Percentiles rank a stretch among this genome's conserved stretches.
These are phyloP conservation scores for Mamestra configurata DNA, from an alignment of 1,140 invertebrate genomes.

Conservation along the genomic window DNA sequence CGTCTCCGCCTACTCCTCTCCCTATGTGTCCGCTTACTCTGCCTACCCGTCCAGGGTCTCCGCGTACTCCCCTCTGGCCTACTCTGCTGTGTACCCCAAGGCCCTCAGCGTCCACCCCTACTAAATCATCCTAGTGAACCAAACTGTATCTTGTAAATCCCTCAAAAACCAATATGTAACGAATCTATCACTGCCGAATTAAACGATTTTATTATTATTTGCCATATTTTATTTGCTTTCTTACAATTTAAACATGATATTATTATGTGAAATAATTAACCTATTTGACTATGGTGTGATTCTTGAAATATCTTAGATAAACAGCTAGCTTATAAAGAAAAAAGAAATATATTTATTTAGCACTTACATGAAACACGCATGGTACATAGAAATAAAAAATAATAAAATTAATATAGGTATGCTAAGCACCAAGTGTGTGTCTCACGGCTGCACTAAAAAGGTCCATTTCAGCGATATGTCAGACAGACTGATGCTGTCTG, in stretches of 20 bases:
- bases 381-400: no score
- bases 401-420: no score
- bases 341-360: no score
- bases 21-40: conserved; percentile 63
- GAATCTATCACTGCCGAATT: conserved; percentile 68
- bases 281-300: not conserved
- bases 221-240: not conserved
- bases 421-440: no score
- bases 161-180: conserved; percentile 47
- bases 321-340: no score
- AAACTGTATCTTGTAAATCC: conserved; percentile 35
- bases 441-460: no score
- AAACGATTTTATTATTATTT: conserved; percentile 55
- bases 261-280: no score
- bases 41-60: conserved; percentile 59
- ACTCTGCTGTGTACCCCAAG: conserved; percentile 67
- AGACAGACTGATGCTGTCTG: no score
- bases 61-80: conserved; percentile 60
- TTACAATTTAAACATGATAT: not conserved
- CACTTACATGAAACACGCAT: no score
- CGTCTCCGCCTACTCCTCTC: conserved; percentile 59
- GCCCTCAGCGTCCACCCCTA: conserved; percentile 76
- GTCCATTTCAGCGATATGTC: no score
- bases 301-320: no score
- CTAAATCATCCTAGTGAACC: conserved; percentile 60